phyloP scores from a whole-genome alignment of 1,140 invertebrate species.

The Pseudomyrmex concolor region DNA sequence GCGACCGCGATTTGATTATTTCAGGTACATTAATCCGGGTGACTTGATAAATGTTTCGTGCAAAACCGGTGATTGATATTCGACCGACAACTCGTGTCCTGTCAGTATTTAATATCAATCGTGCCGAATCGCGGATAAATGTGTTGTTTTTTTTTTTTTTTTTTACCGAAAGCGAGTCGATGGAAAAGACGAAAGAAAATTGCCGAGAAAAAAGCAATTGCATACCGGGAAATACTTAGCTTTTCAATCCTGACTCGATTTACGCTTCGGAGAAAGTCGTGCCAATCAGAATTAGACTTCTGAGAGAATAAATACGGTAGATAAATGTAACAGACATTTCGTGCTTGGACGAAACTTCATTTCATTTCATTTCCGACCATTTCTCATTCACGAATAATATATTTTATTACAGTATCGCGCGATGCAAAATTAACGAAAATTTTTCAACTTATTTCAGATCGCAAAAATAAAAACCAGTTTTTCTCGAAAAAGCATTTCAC shows the following conservation, averaged over 20 bases:
- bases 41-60: constrained; percentile 27
- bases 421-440: too few relatives aligned
- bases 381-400: too few relatives aligned
- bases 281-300: constrained; percentile 27
- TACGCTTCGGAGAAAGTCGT: not conserved
- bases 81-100: constrained; percentile 11
- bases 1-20: constrained; percentile 42
- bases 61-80: constrained; percentile 39
- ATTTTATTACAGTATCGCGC: too few relatives aligned
- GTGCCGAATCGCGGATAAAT: constrained; percentile 13
- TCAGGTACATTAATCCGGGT: constrained; percentile 8
- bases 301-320: not conserved
- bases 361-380: too few relatives aligned
- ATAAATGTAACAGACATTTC: not conserved
- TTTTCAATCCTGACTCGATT: not conserved
- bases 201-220: not conserved
- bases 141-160: constrained; percentile 1
- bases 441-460: too few relatives aligned
- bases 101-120: constrained; percentile 56
- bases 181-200: constrained; percentile 6
- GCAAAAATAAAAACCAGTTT: too few relatives aligned
- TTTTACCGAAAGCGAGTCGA: not conserved
- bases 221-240: too few relatives aligned
- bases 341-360: too few relatives aligned
- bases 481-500: too few relatives aligned